Conservation (phyloP, 2,113 vertebrate species). For the Notarius quadriscutis region DNA sequence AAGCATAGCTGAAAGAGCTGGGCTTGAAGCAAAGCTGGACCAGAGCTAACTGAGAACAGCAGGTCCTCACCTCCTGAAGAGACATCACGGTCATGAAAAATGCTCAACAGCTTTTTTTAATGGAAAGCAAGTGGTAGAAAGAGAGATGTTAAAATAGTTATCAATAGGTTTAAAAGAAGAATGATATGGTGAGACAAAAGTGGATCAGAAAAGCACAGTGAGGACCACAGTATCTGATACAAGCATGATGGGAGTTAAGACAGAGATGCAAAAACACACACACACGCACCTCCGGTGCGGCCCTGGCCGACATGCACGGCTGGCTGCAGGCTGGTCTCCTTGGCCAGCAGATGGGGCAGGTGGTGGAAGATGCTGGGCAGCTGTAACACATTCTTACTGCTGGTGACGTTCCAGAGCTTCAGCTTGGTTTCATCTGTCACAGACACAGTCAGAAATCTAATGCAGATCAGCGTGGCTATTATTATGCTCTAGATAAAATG, state of each 20-base stretch:
- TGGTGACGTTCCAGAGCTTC: constrained; percentile 93
- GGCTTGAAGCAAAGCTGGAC: neutral
- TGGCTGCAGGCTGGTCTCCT: constrained; percentile 92
- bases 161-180: neutral
- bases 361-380: constrained; percentile 98
- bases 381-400: constrained; percentile 92
- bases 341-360: constrained; percentile 94
- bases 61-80: constrained; percentile 22
- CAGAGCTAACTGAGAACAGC: neutral
- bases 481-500: neutral
- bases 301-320: constrained; percentile 93
- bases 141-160: neutral
- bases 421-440: constrained; percentile 89
- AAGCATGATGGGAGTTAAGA: neutral
- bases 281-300: constrained; percentile 86
- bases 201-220: neutral
- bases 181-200: neutral
- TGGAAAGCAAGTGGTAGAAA: neutral
- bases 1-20: neutral
- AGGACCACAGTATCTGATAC: neutral
- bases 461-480: neutral
- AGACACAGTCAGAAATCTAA: constrained; percentile 33
- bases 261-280: constrained; percentile 10
- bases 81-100: constrained; percentile 16
- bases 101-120: neutral